phyloP scores from a whole-genome alignment of 64 coral and sea anemone species.

The Dendrophyllia cribrosa region DNA sequence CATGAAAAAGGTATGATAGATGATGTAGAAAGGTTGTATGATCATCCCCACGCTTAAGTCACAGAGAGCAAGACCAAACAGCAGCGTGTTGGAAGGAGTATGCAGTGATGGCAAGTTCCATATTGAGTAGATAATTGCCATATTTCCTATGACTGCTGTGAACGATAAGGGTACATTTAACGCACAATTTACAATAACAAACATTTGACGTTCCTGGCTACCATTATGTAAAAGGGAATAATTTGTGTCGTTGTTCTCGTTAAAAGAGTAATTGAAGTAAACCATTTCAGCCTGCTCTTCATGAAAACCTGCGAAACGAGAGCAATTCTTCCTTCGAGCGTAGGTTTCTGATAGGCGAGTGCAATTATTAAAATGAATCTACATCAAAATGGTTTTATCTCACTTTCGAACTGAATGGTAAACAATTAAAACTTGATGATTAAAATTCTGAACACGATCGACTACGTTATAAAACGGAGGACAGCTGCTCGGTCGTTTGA shows the following conservation, averaged over 20 bases:
- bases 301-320: neutral
- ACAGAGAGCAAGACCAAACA: conserved; percentile 53
- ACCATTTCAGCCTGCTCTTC: neutral
- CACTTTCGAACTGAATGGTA: no score
- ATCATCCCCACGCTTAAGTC: conserved; percentile 60
- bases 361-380: neutral
- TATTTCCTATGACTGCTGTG: conserved; percentile 53
- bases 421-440: no score
- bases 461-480: no score
- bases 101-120: conserved; percentile 63
- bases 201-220: neutral
- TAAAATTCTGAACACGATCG: no score
- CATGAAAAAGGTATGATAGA: conserved; percentile 45
- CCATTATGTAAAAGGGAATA: neutral
- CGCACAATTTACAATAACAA: neutral
- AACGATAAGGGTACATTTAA: conserved; percentile 13
- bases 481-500: no score
- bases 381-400: no score
- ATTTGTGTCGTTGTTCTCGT: neutral
- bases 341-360: neutral
- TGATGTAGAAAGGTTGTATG: conserved; percentile 43
- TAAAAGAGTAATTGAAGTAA: neutral
- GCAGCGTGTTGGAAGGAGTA: conserved; percentile 61
- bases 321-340: neutral
- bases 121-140: conserved; percentile 50